phyloP scores from a whole-genome alignment of 2,113 vertebrate genomes.

The Vireo altiloquus region DNA sequence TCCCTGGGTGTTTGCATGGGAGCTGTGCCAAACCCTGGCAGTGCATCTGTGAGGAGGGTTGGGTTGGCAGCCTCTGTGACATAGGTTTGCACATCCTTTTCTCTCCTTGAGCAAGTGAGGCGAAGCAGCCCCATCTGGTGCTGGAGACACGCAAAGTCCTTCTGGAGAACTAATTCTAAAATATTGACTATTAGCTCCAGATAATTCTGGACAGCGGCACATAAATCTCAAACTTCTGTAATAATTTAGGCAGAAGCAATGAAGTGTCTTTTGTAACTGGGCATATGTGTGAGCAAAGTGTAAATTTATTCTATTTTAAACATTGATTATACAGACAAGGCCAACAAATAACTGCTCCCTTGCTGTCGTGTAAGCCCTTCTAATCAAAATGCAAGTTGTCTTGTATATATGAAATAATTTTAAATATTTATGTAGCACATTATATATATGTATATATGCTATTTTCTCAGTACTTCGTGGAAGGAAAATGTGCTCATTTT shows the following conservation, averaged over 20 bases:
- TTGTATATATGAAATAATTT: background rate
- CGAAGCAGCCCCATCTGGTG: slow-evolving; percentile 64
- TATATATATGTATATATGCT: background rate
- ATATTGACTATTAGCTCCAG: background rate
- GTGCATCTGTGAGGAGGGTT: slow-evolving; percentile 88
- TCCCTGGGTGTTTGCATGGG: slow-evolving; percentile 86
- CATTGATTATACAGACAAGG: background rate
- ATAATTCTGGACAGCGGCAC: background rate
- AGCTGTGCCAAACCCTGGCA: slow-evolving; percentile 88
- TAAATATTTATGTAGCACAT: background rate
- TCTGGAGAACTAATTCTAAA: background rate
- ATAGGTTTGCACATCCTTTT: slow-evolving; percentile 77
- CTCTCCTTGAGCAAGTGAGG: background rate
- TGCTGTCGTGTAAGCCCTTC: background rate
- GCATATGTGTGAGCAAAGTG: background rate
- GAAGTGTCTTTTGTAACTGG: background rate
- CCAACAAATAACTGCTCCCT: background rate
- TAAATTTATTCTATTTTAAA: background rate
- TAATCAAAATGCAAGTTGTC: background rate
- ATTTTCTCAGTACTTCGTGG: background rate
- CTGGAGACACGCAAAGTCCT: background rate
- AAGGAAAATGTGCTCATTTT: background rate
- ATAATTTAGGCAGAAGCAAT: background rate
- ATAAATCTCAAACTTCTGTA: background rate
- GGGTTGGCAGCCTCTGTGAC: slow-evolving; percentile 89